Evolutionary conservation across 2,797 vertebrate species (phyloP), one percentile per base, ranked within the genome.

Genomic region (Gallinago nigripennis): DNA sequence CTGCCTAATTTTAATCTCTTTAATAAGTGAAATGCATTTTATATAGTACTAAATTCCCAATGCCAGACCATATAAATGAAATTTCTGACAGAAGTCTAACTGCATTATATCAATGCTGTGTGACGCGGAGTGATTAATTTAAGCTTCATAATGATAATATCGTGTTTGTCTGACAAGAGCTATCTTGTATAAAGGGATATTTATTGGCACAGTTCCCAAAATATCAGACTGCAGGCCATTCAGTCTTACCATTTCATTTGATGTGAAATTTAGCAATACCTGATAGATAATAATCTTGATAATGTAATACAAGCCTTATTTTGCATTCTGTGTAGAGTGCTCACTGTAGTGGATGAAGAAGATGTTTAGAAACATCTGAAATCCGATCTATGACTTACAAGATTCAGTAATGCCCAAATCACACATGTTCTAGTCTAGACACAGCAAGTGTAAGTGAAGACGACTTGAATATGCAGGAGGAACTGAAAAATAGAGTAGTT

Each of bases 161-260:
- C 75, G n/a, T 81, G 57, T 94, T 92, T 94, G 61, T 95, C 82
- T 96, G 90, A 91, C 76, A 91, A 88, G 79, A 83, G 24, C 43
- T 83, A 37, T 95, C 61, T 72, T 81, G 27, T 90, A 46, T 82
- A 90, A 90, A 81, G 46, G 21, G 13, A 83, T 86, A 54, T 82
- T 92, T 95, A 60, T 85, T 93, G 91, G 89, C 87, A 69, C 17
- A 16, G 7, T 69, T 94, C 88, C 93, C 72, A 92, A 89, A 89
- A 71, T 71, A 35, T 45, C 69, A 81, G 48, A 35, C 65, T 64
- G 46, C 21, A 86, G 61, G 45, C 76, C 46, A 61, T 86, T 83
- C 61, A 28, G 57, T 71, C 61, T 85, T 94, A 48, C 79, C 46
- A 19, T 94, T 91, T 95, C 45, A 37, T 65, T 72, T 88, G 43